Conservation (phyloP, 1,140 invertebrate species). For the Yoshiicerus persimilis region DNA sequence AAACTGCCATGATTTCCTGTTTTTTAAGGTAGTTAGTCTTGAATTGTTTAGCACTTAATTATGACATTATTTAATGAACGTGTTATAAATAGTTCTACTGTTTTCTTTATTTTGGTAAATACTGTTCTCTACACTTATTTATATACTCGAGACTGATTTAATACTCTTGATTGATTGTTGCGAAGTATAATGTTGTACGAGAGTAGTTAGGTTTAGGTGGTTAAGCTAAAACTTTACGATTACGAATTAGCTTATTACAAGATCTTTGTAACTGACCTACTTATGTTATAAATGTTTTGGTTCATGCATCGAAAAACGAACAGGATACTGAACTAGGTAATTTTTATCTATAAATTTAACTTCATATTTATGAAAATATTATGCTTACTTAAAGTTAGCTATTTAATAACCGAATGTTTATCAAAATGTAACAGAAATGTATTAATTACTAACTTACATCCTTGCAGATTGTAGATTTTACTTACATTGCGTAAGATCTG, state of each 20-base stretch:
- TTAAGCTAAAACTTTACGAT: neutral
- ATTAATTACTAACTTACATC: neutral
- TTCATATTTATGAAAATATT: neutral
- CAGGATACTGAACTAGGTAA: neutral
- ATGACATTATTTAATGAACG: neutral
- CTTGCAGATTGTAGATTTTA: neutral
- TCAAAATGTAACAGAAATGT: neutral
- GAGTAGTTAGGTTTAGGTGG: neutral
- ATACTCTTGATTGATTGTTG: slow-evolving; percentile 1
- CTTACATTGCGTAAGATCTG: neutral
- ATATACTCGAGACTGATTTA: slow-evolving; percentile 19
- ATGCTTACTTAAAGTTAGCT: neutral
- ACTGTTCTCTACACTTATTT: neutral
- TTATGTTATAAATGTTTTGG: neutral
- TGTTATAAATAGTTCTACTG: neutral
- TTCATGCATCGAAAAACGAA: neutral
- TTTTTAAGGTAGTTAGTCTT: neutral
- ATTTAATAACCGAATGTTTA: neutral
- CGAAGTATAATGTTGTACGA: neutral
- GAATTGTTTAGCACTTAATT: neutral
- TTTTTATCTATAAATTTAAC: neutral
- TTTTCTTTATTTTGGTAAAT: neutral
- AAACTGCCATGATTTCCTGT: neutral
- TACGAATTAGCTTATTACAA: neutral
- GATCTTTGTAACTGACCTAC: neutral